Percentiles rank a stretch among this genome's conserved stretches.
Conservation (phyloP, 2,888 invertebrate genomes). For the Fabriciana adippe region DNA sequence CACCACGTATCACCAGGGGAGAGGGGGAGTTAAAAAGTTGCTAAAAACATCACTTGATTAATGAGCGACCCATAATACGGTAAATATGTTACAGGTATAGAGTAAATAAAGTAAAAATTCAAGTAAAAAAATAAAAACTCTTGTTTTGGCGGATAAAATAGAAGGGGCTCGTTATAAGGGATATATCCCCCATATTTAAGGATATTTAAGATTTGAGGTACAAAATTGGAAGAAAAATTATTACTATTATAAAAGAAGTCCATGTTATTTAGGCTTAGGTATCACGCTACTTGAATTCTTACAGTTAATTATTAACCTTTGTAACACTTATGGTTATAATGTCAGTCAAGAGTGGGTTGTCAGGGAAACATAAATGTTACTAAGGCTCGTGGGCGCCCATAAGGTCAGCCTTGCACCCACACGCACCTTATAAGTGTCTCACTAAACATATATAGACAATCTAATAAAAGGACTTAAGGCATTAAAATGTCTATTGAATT, state of each 20-base stretch:
- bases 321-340: constrained; percentile 63
- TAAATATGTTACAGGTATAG: too few species aligned
- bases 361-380: constrained; percentile 76
- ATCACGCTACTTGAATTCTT: constrained; percentile 4
- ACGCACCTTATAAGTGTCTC: constrained; percentile 72
- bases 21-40: too few species aligned
- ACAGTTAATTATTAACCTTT: constrained; percentile 39
- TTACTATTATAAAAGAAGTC: background rate
- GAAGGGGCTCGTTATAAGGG: too few species aligned
- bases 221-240: background rate
- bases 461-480: constrained; percentile 45
- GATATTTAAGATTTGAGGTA: too few species aligned
- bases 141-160: too few species aligned
- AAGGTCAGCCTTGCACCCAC: constrained; percentile 83
- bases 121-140: too few species aligned
- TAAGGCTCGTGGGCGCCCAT: constrained; percentile 74
- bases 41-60: too few species aligned
- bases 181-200: too few species aligned
- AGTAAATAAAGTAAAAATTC: too few species aligned
- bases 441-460: constrained; percentile 47
- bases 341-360: constrained; percentile 66
- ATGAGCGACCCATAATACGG: too few species aligned
- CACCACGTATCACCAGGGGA: too few species aligned
- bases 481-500: constrained; percentile 39
- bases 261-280: too few species aligned